phyloP scores from a whole-genome alignment of 2,113 vertebrate genomes.

The Myxocyprinus asiaticus region DNA sequence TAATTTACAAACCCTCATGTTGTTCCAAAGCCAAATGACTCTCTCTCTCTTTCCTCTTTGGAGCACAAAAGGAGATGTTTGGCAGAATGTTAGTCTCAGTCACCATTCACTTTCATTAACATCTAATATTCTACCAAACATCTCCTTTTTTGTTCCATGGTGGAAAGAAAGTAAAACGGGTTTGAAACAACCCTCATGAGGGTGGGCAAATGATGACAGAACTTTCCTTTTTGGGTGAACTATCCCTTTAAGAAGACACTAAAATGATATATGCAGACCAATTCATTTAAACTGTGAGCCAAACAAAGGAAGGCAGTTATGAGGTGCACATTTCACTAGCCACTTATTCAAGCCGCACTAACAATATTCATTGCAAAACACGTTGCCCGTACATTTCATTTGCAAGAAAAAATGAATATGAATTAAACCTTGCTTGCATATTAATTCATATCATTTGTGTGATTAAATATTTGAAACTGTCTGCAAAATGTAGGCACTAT shows the following conservation, averaged over 20 bases:
- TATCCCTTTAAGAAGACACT: not conserved
- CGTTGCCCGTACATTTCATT: constrained; percentile 46
- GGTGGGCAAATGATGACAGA: no score
- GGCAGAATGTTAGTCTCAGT: no score
- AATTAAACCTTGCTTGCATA: constrained; percentile 62
- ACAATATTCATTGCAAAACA: constrained; percentile 52
- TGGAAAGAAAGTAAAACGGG: no score
- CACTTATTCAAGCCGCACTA: constrained; percentile 28
- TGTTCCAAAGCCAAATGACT: no score
- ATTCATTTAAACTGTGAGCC: not conserved
- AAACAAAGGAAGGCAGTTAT: constrained; percentile 27
- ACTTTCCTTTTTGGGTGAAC: no score
- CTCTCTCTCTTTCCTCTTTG: no score
- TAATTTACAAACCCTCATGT: no score
- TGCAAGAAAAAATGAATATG: constrained; percentile 43
- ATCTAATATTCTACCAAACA: no score
- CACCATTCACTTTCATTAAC: no score
- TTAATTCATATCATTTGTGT: constrained; percentile 70
- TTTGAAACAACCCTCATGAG: no score
- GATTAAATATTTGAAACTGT: constrained; percentile 80
- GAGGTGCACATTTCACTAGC: constrained; percentile 31
- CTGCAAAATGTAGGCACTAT: constrained; percentile 62
- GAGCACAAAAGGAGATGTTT: no score
- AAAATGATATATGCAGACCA: constrained; percentile 17
- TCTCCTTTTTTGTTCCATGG: no score